Evolutionary conservation across 2,888 invertebrate species (phyloP).

Genomic region (Parnassius smintheus): DNA sequence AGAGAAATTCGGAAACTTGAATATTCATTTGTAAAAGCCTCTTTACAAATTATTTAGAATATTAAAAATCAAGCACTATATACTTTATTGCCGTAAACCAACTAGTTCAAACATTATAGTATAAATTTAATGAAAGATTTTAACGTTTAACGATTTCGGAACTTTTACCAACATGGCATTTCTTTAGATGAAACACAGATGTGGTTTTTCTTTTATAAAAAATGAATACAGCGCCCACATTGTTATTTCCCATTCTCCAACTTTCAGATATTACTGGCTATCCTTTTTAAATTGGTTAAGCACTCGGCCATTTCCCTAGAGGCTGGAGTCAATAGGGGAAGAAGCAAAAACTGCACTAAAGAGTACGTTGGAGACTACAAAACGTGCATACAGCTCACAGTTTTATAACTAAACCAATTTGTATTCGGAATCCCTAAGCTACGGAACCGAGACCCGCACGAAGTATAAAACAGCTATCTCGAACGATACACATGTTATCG

Average conservation of each 20-base stretch:
- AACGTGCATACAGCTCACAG: constrained; percentile 53
- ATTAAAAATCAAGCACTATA: too few relatives aligned
- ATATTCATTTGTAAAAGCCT: too few relatives aligned
- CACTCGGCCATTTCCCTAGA: constrained; percentile 14
- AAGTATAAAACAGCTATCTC: constrained; percentile 33
- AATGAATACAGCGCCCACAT: neutral
- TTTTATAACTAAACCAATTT: constrained; percentile 74
- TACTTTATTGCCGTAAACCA: too few relatives aligned
- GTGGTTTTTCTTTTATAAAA: neutral
- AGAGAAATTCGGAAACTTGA: too few relatives aligned
- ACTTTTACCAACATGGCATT: neutral
- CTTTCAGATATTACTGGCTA: constrained; percentile 5
- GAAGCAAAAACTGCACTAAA: constrained; percentile 24
- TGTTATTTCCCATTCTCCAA: neutral
- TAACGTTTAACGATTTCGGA: neutral
- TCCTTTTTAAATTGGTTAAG: constrained; percentile 20
- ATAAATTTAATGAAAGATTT: too few relatives aligned
- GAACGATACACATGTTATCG: constrained; percentile 25
- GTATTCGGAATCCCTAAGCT: constrained; percentile 61
- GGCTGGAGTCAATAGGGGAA: constrained; percentile 20
- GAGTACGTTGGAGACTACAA: constrained; percentile 41
- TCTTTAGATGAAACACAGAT: neutral
- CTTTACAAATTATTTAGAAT: too few relatives aligned
- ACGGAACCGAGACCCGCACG: constrained; percentile 32
- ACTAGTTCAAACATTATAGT: too few relatives aligned